Conservation (phyloP, 2,888 invertebrate genomes). For the Torymus texanus region DNA sequence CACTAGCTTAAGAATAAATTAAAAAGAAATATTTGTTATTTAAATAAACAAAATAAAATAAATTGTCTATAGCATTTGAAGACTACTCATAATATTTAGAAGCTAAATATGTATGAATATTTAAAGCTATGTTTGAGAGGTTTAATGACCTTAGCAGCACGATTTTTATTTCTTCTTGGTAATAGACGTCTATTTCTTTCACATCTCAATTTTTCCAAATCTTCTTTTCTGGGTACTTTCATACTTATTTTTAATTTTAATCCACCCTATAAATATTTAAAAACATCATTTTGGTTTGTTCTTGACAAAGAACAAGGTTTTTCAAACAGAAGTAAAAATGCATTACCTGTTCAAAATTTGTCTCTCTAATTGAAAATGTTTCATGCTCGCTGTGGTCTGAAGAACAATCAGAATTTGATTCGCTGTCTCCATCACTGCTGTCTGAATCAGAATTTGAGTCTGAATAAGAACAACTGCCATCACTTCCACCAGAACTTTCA, state of each 20-base stretch:
- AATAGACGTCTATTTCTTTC: constrained; percentile 65
- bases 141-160: constrained; percentile 63
- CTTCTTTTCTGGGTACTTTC: constrained; percentile 74
- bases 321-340: background rate
- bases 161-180: constrained; percentile 67
- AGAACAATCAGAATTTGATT: constrained; percentile 76
- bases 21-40: no score
- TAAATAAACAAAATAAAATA: no score
- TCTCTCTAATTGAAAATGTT: constrained; percentile 76
- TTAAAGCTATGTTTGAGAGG: constrained; percentile 55
- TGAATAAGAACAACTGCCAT: constrained; percentile 73
- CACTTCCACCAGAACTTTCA: constrained; percentile 74
- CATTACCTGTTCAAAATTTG: constrained; percentile 75
- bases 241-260: constrained; percentile 76
- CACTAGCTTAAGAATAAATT: no score
- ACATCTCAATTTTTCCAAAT: constrained; percentile 68
- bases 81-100: background rate
- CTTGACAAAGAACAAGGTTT: no score
- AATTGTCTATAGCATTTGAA: background rate
- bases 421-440: constrained; percentile 71
- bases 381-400: constrained; percentile 74
- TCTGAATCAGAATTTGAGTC: constrained; percentile 73
- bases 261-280: constrained; percentile 71
- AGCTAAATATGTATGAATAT: background rate
- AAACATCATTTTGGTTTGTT: no score